Conservation (phyloP, 2,113 vertebrate species). For the Mustelus asterias region DNA sequence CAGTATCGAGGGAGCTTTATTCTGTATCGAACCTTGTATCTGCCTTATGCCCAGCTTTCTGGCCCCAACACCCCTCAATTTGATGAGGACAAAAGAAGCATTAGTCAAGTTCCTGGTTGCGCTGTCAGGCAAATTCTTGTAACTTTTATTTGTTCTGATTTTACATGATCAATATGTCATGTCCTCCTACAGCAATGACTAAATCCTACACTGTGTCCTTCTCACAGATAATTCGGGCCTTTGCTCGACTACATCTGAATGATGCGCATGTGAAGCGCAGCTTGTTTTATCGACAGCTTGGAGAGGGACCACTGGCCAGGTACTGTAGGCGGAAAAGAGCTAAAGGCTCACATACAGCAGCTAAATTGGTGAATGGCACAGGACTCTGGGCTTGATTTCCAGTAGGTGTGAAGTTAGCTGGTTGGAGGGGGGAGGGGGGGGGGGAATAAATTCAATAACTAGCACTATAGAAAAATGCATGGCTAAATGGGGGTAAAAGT, state of each 20-base stretch:
- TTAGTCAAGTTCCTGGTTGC: background rate
- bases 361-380: background rate
- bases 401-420: background rate
- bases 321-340: background rate
- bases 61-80: background rate
- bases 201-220: background rate
- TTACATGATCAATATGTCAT: background rate
- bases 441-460: too few relatives aligned
- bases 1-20: background rate
- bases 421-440: too few relatives aligned
- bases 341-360: background rate
- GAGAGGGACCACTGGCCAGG: conserved; percentile 16
- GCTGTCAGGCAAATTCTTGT: background rate
- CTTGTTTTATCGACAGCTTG: background rate
- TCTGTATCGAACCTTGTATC: background rate
- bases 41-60: too few relatives aligned
- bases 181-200: background rate
- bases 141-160: background rate
- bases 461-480: too few relatives aligned
- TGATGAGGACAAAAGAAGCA: background rate
- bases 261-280: background rate
- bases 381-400: background rate
- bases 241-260: background rate
- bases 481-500: too few relatives aligned
- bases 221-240: conserved; percentile 2